Conservation (phyloP, 2,113 vertebrate species). For the Calonectris borealis region DNA sequence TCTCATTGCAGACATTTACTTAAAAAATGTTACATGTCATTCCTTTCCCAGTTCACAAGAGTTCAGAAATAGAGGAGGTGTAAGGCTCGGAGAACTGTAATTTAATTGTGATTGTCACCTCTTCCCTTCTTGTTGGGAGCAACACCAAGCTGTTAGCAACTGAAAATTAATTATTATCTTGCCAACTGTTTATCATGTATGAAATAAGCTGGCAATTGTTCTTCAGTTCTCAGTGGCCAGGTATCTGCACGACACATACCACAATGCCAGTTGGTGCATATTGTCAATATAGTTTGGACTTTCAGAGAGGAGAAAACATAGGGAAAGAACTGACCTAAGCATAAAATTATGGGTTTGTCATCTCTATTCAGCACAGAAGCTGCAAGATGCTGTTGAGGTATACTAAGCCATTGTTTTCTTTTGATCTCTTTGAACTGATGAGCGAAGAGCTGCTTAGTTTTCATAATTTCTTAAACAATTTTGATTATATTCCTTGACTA, state of each 20-base stretch:
- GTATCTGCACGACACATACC: background rate
- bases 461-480: conserved; percentile 1
- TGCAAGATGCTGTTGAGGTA: background rate
- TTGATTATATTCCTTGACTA: background rate
- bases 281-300: background rate
- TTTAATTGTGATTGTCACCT: background rate
- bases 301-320: background rate
- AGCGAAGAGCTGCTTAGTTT: background rate
- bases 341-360: background rate
- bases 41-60: background rate
- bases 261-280: background rate
- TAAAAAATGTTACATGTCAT: background rate
- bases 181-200: background rate
- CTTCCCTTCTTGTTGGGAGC: background rate
- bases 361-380: background rate
- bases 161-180: background rate
- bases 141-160: background rate
- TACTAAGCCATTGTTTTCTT: background rate
- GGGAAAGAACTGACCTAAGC: background rate
- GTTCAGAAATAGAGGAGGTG: background rate
- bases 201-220: background rate
- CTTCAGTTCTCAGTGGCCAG: background rate
- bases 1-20: background rate
- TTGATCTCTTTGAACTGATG: background rate
- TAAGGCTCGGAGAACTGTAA: background rate